Conservation (phyloP, 2,888 invertebrate genomes). For the Aethes cnicana region DNA sequence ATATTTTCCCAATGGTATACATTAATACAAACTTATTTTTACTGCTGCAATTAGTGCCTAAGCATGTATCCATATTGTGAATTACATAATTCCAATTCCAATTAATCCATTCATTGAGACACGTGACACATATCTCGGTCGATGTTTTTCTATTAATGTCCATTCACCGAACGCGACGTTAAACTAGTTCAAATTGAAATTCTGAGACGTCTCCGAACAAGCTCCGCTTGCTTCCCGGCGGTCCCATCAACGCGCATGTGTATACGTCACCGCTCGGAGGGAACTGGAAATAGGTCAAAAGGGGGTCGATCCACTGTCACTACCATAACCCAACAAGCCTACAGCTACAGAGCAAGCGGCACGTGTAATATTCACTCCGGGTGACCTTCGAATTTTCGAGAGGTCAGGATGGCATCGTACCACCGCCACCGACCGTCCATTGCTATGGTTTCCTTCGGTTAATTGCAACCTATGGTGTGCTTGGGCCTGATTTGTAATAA, state of each 20-base stretch:
- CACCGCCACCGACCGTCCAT: conserved; percentile 27
- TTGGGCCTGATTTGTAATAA: background rate
- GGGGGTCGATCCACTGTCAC: conserved; percentile 78
- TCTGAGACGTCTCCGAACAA: background rate
- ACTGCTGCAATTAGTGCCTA: too few species aligned
- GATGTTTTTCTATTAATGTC: too few species aligned
- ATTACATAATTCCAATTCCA: too few species aligned
- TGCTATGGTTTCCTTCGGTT: conserved; percentile 44
- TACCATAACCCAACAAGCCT: conserved; percentile 51
- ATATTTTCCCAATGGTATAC: too few species aligned
- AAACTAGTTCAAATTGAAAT: too few species aligned
- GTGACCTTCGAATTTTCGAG: conserved; percentile 60
- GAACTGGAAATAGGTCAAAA: conserved; percentile 76
- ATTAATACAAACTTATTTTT: too few species aligned
- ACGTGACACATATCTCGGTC: too few species aligned
- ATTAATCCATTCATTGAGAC: too few species aligned
- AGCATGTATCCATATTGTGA: too few species aligned
- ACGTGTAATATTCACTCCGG: conserved; percentile 46
- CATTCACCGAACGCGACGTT: background rate
- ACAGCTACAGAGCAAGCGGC: conserved; percentile 44
- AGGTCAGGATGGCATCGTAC: conserved; percentile 42
- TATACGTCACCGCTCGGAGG: conserved; percentile 72
- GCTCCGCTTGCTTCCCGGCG: background rate
- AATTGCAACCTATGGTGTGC: background rate
- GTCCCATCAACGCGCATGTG: conserved; percentile 41